A percentile compares a stretch with the other conserved stretches of the same genome.
Evolutionary conservation across 2,113 vertebrate genomes (phyloP).

Genomic region (Eretmochelys imbricata): DNA sequence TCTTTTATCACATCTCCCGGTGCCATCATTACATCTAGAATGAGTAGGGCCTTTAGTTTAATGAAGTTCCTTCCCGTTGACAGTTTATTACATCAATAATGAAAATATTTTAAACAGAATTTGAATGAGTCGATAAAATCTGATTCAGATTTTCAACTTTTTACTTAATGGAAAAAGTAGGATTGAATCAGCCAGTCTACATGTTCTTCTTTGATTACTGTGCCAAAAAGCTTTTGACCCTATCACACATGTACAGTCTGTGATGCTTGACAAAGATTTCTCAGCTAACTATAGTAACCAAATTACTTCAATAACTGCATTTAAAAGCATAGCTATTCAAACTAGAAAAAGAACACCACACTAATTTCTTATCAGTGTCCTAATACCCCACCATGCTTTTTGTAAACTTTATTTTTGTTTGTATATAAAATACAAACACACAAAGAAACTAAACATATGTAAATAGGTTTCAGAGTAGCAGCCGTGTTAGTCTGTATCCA

Average conservation of each 20-base stretch:
- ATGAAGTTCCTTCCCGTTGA: slow-evolving; percentile 40
- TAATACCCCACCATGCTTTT: background rate
- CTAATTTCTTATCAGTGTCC: background rate
- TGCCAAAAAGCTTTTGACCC: slow-evolving; percentile 31
- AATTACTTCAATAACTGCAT: background rate
- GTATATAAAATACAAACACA: background rate
- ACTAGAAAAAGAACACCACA: background rate
- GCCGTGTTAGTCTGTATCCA: too few relatives aligned
- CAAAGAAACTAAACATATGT: background rate
- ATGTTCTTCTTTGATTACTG: slow-evolving; percentile 36
- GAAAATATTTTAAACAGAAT: slow-evolving; percentile 29
- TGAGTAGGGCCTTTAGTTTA: slow-evolving; percentile 17
- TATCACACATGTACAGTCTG: background rate
- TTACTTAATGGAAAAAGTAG: slow-evolving; percentile 20
- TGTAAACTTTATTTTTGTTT: background rate
- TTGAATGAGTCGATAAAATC: slow-evolving; percentile 36
- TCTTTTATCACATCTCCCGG: slow-evolving; percentile 20
- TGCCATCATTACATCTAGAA: slow-evolving; percentile 21
- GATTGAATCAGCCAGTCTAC: slow-evolving; percentile 39
- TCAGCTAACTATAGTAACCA: slow-evolving; percentile 1
- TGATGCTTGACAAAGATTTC: slow-evolving; percentile 19
- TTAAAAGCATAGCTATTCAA: background rate
- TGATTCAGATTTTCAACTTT: slow-evolving; percentile 52
- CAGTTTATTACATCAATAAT: slow-evolving; percentile 1
- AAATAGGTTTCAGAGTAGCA: background rate